phyloP scores from a whole-genome alignment of 2,888 invertebrate genomes.

The Dimorphilus gyrociliatus region DNA sequence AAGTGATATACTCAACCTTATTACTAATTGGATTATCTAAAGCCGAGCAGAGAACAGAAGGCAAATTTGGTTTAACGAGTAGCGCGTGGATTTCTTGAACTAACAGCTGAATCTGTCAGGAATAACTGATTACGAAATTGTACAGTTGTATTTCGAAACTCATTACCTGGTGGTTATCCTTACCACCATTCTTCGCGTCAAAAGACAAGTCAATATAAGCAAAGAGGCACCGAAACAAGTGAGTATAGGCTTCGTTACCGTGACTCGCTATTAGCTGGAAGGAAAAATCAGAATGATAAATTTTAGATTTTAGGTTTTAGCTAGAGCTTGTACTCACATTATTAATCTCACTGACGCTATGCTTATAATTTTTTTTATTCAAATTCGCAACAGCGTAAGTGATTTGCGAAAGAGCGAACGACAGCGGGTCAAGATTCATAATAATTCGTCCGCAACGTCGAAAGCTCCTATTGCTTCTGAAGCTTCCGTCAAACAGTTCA shows the following conservation, averaged over 20 bases:
- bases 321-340: slow-evolving; percentile 57
- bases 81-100: slow-evolving; percentile 59
- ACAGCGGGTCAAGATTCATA: slow-evolving; percentile 74
- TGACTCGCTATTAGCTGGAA: slow-evolving; percentile 66
- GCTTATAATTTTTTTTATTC: slow-evolving; percentile 85
- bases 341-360: slow-evolving; percentile 68
- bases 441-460: slow-evolving; percentile 51
- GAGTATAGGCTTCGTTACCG: slow-evolving; percentile 91
- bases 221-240: slow-evolving; percentile 83
- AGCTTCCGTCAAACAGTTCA: too few relatives aligned
- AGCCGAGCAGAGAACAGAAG: slow-evolving; percentile 71
- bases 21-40: slow-evolving; percentile 61
- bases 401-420: slow-evolving; percentile 96
- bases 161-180: slow-evolving; percentile 39
- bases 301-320: too few relatives aligned
- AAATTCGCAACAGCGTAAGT: slow-evolving; percentile 87
- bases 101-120: slow-evolving; percentile 53
- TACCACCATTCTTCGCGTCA: slow-evolving; percentile 40
- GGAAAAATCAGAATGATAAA: slow-evolving; percentile 4
- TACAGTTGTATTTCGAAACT: slow-evolving; percentile 1
- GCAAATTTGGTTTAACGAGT: slow-evolving; percentile 66
- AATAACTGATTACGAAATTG: not conserved
- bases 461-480: slow-evolving; percentile 85
- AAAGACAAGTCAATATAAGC: slow-evolving; percentile 64
- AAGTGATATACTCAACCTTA: slow-evolving; percentile 37